Evolutionary conservation across 2,797 vertebrate species (phyloP).

Genomic region (Melanogrammus aeglefinus): DNA sequence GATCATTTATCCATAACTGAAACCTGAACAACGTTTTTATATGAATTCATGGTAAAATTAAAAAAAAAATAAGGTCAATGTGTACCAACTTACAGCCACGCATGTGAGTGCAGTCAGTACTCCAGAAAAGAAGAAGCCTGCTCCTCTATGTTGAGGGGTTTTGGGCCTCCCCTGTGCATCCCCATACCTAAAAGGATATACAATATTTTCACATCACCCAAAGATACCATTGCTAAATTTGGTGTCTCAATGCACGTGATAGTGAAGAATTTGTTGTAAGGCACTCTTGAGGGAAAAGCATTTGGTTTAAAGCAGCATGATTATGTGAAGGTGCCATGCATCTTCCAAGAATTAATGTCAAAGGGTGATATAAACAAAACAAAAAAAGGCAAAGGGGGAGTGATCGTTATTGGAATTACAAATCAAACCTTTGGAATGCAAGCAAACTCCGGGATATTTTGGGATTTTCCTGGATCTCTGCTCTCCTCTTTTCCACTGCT

Average conservation of each 20-base stretch:
- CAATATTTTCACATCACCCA: not conserved
- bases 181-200: slow-evolving; percentile 65
- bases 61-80: not conserved
- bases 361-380: not conserved
- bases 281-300: not conserved
- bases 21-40: not conserved
- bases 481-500: slow-evolving; percentile 74
- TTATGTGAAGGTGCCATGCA: too few relatives aligned
- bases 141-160: slow-evolving; percentile 72
- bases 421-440: slow-evolving; percentile 80
- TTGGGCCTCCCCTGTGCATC: slow-evolving; percentile 64
- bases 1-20: not conserved
- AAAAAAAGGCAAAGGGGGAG: not conserved
- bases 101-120: slow-evolving; percentile 87
- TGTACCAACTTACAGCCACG: slow-evolving; percentile 61
- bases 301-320: too few relatives aligned
- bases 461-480: slow-evolving; percentile 78
- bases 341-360: not conserved
- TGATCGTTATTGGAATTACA: not conserved
- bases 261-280: not conserved
- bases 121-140: slow-evolving; percentile 88
- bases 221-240: not conserved
- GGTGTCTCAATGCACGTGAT: not conserved
- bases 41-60: not conserved
- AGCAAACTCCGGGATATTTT: slow-evolving; percentile 75